These are phyloP conservation scores for Hetaerina americana DNA, from an alignment of 1,140 invertebrate genomes.

Conservation along the genomic window DNA sequence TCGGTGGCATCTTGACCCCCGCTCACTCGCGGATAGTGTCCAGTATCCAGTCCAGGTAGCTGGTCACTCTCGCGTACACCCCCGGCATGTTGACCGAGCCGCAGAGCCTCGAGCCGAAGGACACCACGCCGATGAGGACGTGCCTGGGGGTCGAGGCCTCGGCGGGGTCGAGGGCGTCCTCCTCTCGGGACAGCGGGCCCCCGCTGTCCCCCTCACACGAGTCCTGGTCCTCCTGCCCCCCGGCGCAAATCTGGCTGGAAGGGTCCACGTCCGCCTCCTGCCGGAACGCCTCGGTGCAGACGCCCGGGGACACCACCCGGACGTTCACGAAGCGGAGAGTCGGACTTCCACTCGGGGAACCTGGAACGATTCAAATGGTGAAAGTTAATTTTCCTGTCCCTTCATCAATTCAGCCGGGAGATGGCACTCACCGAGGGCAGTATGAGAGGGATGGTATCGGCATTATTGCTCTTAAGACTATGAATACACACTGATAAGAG, in stretches of 20 bases:
- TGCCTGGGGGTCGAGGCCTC: conserved; percentile 20
- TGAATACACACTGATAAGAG: too few species aligned
- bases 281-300: not conserved
- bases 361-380: too few species aligned
- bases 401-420: too few species aligned
- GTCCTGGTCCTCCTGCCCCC: conserved; percentile 34
- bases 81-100: conserved; percentile 40
- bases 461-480: too few species aligned
- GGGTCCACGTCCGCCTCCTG: not conserved
- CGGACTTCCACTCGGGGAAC: too few species aligned
- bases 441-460: too few species aligned
- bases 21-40: too few species aligned
- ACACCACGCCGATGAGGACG: conserved; percentile 49
- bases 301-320: not conserved
- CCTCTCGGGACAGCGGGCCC: conserved; percentile 35
- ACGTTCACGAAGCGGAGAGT: conserved; percentile 6
- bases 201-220: conserved; percentile 52
- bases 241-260: conserved; percentile 23
- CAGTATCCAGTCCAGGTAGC: conserved; percentile 50
- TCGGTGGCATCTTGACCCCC: too few species aligned
- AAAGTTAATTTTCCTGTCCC: too few species aligned
- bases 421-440: too few species aligned
- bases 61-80: conserved; percentile 43
- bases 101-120: conserved; percentile 47
- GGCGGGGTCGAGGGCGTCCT: not conserved